Conservation (phyloP, 64 coral and sea anemone species). For the Montipora capricornis region DNA sequence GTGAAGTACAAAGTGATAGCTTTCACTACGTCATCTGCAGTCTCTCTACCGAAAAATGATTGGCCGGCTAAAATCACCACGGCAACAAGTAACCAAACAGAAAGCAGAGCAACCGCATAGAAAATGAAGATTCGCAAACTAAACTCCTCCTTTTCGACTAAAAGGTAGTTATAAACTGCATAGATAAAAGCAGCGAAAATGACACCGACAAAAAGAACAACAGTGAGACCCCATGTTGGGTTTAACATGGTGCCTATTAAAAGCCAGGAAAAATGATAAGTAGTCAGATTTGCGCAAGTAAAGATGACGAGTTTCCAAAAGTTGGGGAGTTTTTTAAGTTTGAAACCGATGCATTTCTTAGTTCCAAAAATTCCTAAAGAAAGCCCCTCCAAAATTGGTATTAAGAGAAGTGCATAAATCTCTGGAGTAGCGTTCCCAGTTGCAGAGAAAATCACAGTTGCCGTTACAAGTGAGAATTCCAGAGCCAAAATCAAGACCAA, state of each 20-base stretch:
- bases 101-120: neutral
- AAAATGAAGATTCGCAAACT: neutral
- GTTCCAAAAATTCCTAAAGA: neutral
- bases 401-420: neutral
- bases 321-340: neutral
- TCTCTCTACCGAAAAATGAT: neutral
- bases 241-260: slow-evolving; percentile 20
- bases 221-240: slow-evolving; percentile 21
- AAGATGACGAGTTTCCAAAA: slow-evolving; percentile 1
- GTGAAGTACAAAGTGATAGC: neutral
- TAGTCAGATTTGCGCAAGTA: slow-evolving; percentile 4
- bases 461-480: neutral
- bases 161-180: neutral
- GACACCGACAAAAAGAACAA: slow-evolving; percentile 22
- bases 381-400: neutral
- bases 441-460: neutral
- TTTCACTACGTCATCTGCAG: slow-evolving; percentile 25
- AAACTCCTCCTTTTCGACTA: no score
- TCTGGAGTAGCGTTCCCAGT: neutral
- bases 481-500: neutral
- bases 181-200: neutral
- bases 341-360: neutral
- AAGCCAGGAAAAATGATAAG: slow-evolving; percentile 20
- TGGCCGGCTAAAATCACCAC: neutral
- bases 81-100: neutral